Evolutionary conservation across 1,140 invertebrate species (phyloP).

Genomic region (Danaus plexippus): DNA sequence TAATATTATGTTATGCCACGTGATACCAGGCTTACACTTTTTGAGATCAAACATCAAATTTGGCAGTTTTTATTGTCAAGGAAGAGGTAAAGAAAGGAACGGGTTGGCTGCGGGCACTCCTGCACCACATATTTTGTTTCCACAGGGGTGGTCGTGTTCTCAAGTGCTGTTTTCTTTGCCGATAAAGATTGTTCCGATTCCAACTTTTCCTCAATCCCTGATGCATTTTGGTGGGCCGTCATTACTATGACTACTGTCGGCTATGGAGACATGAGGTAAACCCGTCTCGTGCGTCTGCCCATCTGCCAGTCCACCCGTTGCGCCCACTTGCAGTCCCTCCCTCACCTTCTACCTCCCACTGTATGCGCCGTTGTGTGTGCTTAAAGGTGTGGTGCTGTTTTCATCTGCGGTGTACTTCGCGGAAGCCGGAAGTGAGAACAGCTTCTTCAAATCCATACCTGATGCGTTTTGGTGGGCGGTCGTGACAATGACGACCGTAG

Average conservation of each 20-base stretch:
- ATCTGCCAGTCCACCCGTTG: constrained; percentile 8
- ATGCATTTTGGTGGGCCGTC: constrained; percentile 97
- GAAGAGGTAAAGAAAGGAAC: constrained; percentile 22
- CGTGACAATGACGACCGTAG: constrained; percentile 99
- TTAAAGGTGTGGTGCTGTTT: constrained; percentile 99
- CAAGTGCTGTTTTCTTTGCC: constrained; percentile 98
- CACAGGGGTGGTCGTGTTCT: constrained; percentile 96
- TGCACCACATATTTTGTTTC: constrained; percentile 57
- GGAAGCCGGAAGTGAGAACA: constrained; percentile 96
- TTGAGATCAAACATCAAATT: too few relatives aligned
- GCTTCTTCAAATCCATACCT: constrained; percentile 99
- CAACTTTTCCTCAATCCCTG: constrained; percentile 98
- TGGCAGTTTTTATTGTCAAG: too few relatives aligned
- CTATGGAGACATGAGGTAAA: constrained; percentile 98
- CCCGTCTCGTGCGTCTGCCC: constrained; percentile 39
- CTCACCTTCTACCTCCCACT: constrained; percentile 57
- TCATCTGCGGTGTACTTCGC: constrained; percentile 99
- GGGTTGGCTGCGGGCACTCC: constrained; percentile 31
- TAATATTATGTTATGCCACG: too few relatives aligned
- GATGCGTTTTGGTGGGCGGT: constrained; percentile 99
- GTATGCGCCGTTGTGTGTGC: constrained; percentile 69
- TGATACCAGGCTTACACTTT: too few relatives aligned
- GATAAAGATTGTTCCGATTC: constrained; percentile 96
- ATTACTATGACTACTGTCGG: constrained; percentile 96
- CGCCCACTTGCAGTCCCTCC: constrained; percentile 59